Percentiles rank a stretch among this genome's conserved stretches.
Conservation (phyloP, 2,797 vertebrate genomes). For the Lophotriccus pileatus region DNA sequence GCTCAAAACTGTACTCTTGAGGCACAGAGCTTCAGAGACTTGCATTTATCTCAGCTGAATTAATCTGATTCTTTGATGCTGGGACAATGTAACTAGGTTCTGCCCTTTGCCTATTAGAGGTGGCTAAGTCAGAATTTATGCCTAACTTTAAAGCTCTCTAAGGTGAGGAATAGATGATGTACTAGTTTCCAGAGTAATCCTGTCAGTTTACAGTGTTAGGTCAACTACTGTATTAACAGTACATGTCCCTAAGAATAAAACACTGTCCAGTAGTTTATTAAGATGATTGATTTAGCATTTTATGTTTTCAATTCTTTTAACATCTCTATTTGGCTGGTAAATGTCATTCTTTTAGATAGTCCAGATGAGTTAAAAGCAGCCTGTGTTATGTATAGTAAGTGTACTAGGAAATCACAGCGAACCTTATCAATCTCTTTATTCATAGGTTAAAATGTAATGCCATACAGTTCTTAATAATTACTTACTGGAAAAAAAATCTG, state of each 20-base stretch:
- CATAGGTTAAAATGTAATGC: constrained; percentile 74
- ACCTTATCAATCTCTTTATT: constrained; percentile 74
- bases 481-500: constrained; percentile 62
- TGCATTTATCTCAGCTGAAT: not conserved
- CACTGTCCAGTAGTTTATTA: not conserved
- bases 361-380: not conserved
- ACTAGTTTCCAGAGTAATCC: not conserved
- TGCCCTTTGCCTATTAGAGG: not conserved
- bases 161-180: not conserved
- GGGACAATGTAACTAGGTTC: not conserved
- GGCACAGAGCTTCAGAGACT: not conserved
- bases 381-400: not conserved
- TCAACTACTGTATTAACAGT: not conserved
- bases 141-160: not conserved
- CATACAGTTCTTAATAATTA: constrained; percentile 73
- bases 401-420: not conserved
- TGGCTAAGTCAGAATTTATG: not conserved
- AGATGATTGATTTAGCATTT: not conserved
- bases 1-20: not conserved
- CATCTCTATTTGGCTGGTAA: not conserved
- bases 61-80: not conserved
- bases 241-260: not conserved
- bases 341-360: not conserved
- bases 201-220: not conserved
- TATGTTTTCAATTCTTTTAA: not conserved